These are phyloP conservation scores for Hippolais icterina DNA, from an alignment of 2,113 vertebrate genomes.

Conservation along the genomic window DNA sequence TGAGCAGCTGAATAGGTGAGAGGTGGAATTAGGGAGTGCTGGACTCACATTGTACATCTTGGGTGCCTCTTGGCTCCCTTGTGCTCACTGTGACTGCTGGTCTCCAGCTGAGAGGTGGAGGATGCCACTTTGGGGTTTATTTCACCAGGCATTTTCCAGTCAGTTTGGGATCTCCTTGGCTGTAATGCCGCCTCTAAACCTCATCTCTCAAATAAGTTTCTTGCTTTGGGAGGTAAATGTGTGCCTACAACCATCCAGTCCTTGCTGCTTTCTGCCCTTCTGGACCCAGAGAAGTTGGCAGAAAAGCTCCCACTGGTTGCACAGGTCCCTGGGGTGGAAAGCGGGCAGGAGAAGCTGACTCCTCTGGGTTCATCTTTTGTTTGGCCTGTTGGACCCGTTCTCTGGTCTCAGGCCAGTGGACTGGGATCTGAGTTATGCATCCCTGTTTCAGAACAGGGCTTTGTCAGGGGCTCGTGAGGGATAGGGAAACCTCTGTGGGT, in stretches of 20 bases:
- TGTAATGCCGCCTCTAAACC: not conserved
- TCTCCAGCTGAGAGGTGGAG: not conserved
- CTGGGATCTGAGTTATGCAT: not conserved
- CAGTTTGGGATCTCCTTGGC: not conserved
- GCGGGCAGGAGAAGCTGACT: not conserved
- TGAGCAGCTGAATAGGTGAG: not conserved
- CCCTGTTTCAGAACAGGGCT: not conserved
- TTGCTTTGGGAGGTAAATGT: not conserved
- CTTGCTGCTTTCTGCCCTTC: not conserved
- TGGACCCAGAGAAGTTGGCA: not conserved
- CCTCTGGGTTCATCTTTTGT: not conserved
- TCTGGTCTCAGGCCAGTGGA: not conserved
- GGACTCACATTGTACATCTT: accelerated
- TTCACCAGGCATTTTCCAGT: not conserved
- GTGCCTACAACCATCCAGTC: not conserved
- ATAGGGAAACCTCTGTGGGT: not conserved
- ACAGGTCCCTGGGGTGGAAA: not conserved
- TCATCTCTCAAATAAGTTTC: not conserved
- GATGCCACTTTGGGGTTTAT: not conserved
- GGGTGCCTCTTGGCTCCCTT: not conserved
- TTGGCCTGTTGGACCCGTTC: not conserved
- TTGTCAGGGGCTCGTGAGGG: accelerated
- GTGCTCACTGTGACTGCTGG: not conserved
- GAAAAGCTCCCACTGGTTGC: not conserved
- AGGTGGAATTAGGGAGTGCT: not conserved